phyloP scores from a whole-genome alignment of 2,113 vertebrate species.

The Indicator indicator region DNA sequence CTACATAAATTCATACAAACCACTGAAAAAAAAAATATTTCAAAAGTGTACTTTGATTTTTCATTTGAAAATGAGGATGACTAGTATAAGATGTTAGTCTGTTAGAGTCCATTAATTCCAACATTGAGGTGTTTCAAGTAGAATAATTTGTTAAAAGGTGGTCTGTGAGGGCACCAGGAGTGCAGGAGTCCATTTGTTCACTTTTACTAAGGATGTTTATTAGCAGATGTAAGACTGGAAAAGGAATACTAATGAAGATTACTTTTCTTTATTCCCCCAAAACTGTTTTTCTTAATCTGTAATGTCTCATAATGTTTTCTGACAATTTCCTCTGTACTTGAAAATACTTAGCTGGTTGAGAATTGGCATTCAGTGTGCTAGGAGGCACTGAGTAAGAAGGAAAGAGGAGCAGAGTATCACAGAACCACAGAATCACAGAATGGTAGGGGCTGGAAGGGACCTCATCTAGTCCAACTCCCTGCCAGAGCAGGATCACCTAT shows the following conservation, averaged over 20 bases:
- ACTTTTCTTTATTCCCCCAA: not conserved
- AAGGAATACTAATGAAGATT: not conserved
- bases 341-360: not conserved
- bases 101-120: not conserved
- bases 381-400: not conserved
- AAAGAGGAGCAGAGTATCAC: not conserved
- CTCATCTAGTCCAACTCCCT: too few species aligned
- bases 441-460: too few species aligned
- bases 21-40: not conserved
- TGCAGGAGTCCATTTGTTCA: not conserved
- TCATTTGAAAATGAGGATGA: not conserved
- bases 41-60: not conserved
- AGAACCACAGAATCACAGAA: too few species aligned
- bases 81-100: not conserved
- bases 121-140: not conserved
- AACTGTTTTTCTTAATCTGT: not conserved
- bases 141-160: not conserved
- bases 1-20: not conserved
- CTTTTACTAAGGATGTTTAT: not conserved
- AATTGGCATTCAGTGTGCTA: not conserved
- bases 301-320: not conserved
- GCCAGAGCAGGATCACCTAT: too few species aligned
- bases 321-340: not conserved
- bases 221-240: not conserved
- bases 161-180: not conserved